Evolutionary conservation across 2,888 invertebrate genomes (phyloP), one percentile per base, ranked within the genome.

Genomic region (Diabrotica balteata): DNA sequence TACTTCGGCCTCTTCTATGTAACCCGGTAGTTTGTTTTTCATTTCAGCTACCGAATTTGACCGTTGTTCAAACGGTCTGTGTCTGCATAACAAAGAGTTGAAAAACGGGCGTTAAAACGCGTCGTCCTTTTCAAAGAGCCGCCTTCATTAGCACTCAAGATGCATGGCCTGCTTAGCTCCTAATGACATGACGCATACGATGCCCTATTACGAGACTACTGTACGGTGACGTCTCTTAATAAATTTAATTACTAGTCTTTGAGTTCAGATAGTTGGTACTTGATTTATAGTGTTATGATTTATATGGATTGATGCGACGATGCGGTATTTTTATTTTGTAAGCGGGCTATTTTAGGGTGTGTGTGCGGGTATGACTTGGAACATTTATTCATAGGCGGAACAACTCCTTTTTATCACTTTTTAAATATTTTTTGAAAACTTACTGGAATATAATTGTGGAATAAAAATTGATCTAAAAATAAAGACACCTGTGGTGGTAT

Each of bases 171-270:
- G 75, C 73, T 77, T 73, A 73, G 65, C 66, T 61, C 57, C 73
- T 79, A 79, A 79, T 76, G 78, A 78, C 76, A 73, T 71, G 78
- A 77, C 76, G 75, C 73, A 75, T 73, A 74, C 78, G 75, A 76
- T 75, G 75, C 75, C 75, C 77, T 74, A 76, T 76, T 77, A 77
- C 76, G 77, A 72, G 69, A 63, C 69, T 67, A 69, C 71, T 69
- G 71, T 69, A 68, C 67, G 75, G 75, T 77, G 80, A 78, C 79
- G 62, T 63, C 72, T 68, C 75, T 47, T 69, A 76, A 76, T 76
- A 76, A 76, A 76, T 76, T 76, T 76, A 76, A 76, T 76, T 76
- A 76, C 73, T 44, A 57, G 43, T 65, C 74, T 74, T 76, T 74
- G 75, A 74, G 73, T 71, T 70, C 61, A 66, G 69, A 69, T 73